Conservation (phyloP, 2,888 invertebrate species). For the Caenorhabditis plicata region DNA sequence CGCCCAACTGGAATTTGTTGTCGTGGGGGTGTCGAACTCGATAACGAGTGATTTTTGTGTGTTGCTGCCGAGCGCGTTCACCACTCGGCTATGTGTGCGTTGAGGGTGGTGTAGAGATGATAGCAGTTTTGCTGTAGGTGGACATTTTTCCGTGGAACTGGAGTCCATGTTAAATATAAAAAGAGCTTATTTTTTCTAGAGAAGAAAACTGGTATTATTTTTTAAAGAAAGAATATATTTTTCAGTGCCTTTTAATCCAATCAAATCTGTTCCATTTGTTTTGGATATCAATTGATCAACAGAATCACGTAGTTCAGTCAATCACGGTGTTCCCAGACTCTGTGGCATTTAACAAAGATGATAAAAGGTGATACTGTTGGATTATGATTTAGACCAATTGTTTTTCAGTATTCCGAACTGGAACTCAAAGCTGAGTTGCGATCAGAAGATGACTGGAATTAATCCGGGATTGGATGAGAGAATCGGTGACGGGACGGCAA, state of each 20-base stretch:
- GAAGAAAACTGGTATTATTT: no score
- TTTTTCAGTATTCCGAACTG: no score
- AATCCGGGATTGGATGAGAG: neutral
- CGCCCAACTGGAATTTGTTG: slow-evolving; percentile 39
- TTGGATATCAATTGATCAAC: slow-evolving; percentile 49
- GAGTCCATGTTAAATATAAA: neutral
- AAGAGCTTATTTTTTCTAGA: no score
- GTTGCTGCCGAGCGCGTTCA: neutral
- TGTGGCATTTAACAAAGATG: slow-evolving; percentile 23
- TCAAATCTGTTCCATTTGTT: slow-evolving; percentile 55
- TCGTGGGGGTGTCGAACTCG: slow-evolving; percentile 29
- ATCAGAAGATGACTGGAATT: neutral
- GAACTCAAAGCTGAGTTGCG: slow-evolving; percentile 5
- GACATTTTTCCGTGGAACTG: no score
- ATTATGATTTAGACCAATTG: slow-evolving; percentile 4
- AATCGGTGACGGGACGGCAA: slow-evolving; percentile 10
- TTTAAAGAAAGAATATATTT: slow-evolving; percentile 1
- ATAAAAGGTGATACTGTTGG: slow-evolving; percentile 1
- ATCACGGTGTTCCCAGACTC: slow-evolving; percentile 57
- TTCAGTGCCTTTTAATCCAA: slow-evolving; percentile 54
- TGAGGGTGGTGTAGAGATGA: no score
- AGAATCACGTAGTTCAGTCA: slow-evolving; percentile 44
- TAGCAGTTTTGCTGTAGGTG: no score
- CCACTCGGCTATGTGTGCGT: slow-evolving; percentile 5
- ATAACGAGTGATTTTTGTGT: neutral